Conservation (phyloP, 2,797 vertebrate genomes). For the Pitangus sulphuratus region DNA sequence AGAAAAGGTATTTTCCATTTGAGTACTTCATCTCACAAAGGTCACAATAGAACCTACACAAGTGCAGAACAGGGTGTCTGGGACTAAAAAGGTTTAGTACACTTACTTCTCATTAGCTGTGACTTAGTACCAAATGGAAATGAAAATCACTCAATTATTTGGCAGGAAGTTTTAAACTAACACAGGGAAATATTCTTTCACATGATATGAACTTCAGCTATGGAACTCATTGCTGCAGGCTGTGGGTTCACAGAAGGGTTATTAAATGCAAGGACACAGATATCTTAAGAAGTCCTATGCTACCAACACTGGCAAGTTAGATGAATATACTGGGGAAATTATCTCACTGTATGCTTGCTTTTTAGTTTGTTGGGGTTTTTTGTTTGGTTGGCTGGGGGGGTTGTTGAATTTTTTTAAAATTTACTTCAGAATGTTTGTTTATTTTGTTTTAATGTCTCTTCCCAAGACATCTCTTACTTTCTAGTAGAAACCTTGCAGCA, state of each 20-base stretch:
- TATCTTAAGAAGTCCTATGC: neutral
- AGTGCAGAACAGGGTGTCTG: neutral
- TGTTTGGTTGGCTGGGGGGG: rapidly evolving
- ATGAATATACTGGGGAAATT: neutral
- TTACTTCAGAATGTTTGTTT: neutral
- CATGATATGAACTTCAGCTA: neutral
- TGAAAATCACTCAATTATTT: neutral
- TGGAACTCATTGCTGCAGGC: neutral
- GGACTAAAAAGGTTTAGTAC: neutral
- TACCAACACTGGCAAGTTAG: neutral
- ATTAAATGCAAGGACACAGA: neutral
- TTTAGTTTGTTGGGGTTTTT: neutral
- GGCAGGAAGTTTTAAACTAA: neutral
- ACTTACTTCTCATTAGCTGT: neutral
- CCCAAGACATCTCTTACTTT: neutral
- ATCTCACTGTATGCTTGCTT: neutral
- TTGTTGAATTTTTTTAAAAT: neutral
- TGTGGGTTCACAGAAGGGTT: neutral
- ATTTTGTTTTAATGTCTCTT: neutral
- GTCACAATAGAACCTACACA: neutral
- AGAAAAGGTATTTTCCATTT: neutral
- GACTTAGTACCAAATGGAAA: neutral
- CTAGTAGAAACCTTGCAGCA: neutral
- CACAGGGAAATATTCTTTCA: neutral
- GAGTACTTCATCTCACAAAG: neutral